These are phyloP conservation scores for Limonius californicus DNA, from an alignment of 1,140 invertebrate genomes.

Conservation along the genomic window DNA sequence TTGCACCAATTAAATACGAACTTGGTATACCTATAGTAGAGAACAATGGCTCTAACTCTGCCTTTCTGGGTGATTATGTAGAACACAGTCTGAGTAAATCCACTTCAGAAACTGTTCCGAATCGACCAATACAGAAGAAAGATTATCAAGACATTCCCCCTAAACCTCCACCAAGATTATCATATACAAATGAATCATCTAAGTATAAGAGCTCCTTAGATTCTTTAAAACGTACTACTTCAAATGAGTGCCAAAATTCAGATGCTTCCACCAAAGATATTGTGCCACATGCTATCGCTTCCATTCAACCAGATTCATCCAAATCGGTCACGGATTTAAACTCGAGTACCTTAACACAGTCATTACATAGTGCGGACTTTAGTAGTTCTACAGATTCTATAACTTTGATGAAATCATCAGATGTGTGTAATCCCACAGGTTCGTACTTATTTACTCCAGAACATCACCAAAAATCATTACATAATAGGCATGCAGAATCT, in stretches of 20 bases:
- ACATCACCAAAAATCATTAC: neutral
- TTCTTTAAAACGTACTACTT: neutral
- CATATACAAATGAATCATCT: conserved; percentile 29
- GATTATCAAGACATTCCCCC: conserved; percentile 43
- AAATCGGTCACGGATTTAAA: neutral
- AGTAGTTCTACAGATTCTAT: neutral
- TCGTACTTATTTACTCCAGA: conserved; percentile 2
- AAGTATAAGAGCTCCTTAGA: neutral
- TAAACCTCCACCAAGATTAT: conserved; percentile 47
- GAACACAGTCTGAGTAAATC: too few species aligned
- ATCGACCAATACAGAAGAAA: neutral
- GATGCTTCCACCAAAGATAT: neutral
- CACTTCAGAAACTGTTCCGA: neutral
- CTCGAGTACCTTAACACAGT: too few species aligned
- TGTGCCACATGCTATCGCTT: neutral
- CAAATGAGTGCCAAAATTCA: neutral
- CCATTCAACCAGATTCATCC: neutral
- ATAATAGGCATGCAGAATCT: neutral
- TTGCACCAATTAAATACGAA: conserved; percentile 31
- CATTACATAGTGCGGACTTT: neutral
- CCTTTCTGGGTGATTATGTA: too few species aligned
- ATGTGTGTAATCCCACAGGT: neutral
- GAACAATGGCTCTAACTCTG: neutral
- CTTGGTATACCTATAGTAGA: conserved; percentile 36
- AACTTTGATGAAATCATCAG: neutral